These are phyloP conservation scores for Oxyura jamaicensis DNA, from an alignment of 2,113 vertebrate genomes.

Conservation along the genomic window DNA sequence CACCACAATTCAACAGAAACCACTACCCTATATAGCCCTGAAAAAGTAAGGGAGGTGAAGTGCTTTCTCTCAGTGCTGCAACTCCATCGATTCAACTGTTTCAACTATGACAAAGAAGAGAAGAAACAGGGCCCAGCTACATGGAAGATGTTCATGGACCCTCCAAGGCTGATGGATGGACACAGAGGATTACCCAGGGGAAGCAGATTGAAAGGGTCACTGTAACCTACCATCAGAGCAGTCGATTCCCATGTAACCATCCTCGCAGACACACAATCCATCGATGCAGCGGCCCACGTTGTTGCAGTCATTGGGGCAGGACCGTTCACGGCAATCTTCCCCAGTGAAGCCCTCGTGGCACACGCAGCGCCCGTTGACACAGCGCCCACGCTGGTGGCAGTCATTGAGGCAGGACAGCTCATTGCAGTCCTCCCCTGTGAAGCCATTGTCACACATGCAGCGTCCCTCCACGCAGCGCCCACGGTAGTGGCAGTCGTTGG, in stretches of 20 bases:
- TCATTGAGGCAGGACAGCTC: constrained; percentile 84
- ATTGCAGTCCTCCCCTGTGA: constrained; percentile 83
- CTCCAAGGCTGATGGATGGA: not conserved
- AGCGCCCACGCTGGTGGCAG: constrained; percentile 85
- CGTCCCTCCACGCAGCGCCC: constrained; percentile 86
- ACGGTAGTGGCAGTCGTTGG: constrained; percentile 80
- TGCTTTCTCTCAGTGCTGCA: not conserved
- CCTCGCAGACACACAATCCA: constrained; percentile 82
- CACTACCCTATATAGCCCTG: fast-evolving
- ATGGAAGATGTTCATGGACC: fast-evolving
- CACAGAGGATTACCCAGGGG: not conserved
- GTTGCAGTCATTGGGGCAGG: constrained; percentile 83
- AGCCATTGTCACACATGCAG: constrained; percentile 87
- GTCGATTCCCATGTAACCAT: constrained; percentile 86
- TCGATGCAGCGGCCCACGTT: constrained; percentile 75
- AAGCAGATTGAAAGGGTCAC: fast-evolving
- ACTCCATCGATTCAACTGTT: not conserved
- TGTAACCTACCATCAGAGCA: constrained; percentile 78
- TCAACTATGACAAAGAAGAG: not conserved
- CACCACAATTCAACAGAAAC: not conserved
- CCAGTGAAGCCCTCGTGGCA: constrained; percentile 86
- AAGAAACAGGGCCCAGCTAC: not conserved
- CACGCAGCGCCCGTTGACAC: constrained; percentile 84
- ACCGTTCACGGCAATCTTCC: constrained; percentile 81
- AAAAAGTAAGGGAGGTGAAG: not conserved